Percentiles rank a stretch among this genome's conserved stretches.
Conservation (phyloP, 2,113 vertebrate genomes). For the Carassius carassius region DNA sequence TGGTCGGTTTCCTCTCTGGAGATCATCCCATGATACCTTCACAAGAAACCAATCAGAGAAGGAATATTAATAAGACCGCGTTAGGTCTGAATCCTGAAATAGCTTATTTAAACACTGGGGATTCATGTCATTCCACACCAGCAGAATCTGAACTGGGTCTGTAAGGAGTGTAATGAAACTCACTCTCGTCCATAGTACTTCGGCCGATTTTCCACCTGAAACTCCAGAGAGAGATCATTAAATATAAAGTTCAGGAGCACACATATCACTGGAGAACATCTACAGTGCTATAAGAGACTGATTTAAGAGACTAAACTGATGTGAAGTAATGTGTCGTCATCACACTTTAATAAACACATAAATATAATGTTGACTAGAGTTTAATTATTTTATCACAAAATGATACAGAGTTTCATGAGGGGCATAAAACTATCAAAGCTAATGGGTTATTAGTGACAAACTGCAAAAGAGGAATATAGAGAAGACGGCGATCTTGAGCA, state of each 20-base stretch:
- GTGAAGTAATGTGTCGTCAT: no score
- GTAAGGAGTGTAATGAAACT: constrained; percentile 69
- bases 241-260: background rate
- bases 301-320: background rate
- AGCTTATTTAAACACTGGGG: background rate
- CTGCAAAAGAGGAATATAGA: background rate
- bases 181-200: constrained; percentile 99
- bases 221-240: constrained; percentile 55
- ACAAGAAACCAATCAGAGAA: constrained; percentile 18
- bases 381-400: background rate
- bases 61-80: background rate
- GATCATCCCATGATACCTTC: constrained; percentile 98
- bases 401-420: no score
- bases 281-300: background rate
- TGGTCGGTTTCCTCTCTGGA: constrained; percentile 95
- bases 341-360: background rate
- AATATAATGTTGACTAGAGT: background rate
- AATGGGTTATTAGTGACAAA: background rate
- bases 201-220: constrained; percentile 92
- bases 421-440: background rate
- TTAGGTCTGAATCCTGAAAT: background rate
- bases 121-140: background rate
- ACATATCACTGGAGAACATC: background rate
- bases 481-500: no score
- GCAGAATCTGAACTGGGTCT: background rate